Evolutionary conservation across 2,113 vertebrate genomes (phyloP).

Genomic region (Struthio camelus): DNA sequence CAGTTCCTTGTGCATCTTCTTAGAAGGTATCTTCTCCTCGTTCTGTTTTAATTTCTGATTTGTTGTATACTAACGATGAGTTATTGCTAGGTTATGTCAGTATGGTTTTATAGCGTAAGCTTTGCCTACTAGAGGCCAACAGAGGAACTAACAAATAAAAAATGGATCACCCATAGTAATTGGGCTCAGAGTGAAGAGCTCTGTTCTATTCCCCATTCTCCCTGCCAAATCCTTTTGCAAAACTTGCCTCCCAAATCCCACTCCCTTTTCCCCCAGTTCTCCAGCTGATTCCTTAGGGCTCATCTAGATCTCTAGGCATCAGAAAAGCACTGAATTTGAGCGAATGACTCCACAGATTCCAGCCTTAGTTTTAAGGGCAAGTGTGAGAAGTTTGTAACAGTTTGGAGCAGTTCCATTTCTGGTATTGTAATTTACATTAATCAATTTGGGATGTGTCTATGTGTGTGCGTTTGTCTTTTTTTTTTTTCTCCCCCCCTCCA

Average conservation of each 20-base stretch:
- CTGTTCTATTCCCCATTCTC: background rate
- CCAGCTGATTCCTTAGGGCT: background rate
- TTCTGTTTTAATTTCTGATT: background rate
- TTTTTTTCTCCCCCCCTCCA: conserved; percentile 45
- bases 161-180: background rate
- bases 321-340: background rate
- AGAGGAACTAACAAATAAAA: background rate
- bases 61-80: background rate
- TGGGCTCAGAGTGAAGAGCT: background rate
- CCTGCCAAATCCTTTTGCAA: rapidly evolving
- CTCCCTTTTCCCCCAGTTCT: background rate
- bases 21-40: background rate
- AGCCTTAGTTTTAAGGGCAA: background rate
- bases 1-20: background rate
- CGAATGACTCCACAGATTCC: background rate
- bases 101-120: background rate
- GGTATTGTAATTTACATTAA: background rate
- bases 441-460: background rate
- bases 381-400: background rate
- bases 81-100: background rate
- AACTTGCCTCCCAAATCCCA: background rate
- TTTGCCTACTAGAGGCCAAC: background rate
- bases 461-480: background rate
- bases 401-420: background rate
- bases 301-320: background rate